Base-by-base conservation (phyloP, 2,113 vertebrate genomes). In the Syngnathus scovelli region DNA sequence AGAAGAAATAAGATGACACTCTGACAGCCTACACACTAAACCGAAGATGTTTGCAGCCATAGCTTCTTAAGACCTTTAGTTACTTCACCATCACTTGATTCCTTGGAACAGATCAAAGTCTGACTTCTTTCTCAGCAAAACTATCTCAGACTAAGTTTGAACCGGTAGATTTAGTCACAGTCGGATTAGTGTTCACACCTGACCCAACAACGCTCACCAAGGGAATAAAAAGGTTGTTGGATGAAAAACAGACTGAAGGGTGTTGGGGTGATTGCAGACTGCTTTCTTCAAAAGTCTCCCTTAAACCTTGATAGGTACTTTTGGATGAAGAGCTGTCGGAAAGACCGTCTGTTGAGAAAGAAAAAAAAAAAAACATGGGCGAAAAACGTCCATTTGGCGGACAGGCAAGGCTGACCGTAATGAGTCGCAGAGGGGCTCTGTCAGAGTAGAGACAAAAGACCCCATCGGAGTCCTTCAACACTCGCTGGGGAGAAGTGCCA, bases 361-460 rank as follows among this genome's bases (percentile, higher is more conserved):
- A 43, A 43, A 12, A 80, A 75, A 78, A 78, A 77, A 41, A 80
- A 77, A 78, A 77, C 54, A 38, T 3, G 52, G 79, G 76, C 61
- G 38, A 64, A 61, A 80, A 83, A 18, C 7, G 13, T 74, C 3
- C 12, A 39, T 69, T 49, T 49, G 61, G 61, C 33, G 71, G 69
- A 73, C 67, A 72, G 76, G 52, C 78, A 62, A 61, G 44, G 58
- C 67, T 61, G 76, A 70, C 66, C 74, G 71, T 89, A 86, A 87
- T 82, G 82, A 87, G 77, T 72, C 81, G 72, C 72, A 21, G 38
- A 72, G 80, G 78, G 78, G 70, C 76, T 67, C 64, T 69, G 77
- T 86, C 81, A 84, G 76, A 78, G 59, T 1, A 1, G n/a, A 78
- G 79, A 86, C 77, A 84, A 88, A 88, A 82, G 76, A 80, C 72